These are phyloP conservation scores for Wiebesia pumilae DNA, from an alignment of 1,140 invertebrate species.

Conservation along the genomic window DNA sequence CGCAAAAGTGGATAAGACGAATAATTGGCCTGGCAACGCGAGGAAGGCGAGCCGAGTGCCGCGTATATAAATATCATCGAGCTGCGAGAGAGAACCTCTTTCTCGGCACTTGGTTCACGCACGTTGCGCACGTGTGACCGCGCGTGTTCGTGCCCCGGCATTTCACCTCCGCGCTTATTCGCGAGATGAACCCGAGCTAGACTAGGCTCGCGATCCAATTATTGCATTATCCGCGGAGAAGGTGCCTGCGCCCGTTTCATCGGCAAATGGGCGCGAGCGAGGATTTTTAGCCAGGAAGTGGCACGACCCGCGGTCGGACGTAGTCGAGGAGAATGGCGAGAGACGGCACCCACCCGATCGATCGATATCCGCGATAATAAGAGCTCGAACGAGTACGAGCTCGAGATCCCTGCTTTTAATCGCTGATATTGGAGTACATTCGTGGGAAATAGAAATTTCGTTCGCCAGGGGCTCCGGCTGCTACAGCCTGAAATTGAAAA, in stretches of 20 bases:
- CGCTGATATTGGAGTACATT: not conserved
- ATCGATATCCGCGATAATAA: not conserved
- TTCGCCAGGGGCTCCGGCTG: too few relatives aligned
- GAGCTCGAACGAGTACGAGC: not conserved
- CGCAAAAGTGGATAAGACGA: constrained; percentile 62
- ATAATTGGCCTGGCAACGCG: constrained; percentile 57
- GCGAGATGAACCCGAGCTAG: too few relatives aligned
- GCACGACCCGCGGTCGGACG: too few relatives aligned
- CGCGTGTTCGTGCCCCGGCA: too few relatives aligned
- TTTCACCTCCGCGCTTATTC: too few relatives aligned
- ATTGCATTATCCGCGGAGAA: too few relatives aligned
- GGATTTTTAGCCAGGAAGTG: not conserved
- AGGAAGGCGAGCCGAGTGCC: not conserved
- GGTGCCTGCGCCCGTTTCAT: too few relatives aligned
- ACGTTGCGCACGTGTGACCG: too few relatives aligned
- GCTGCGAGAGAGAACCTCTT: not conserved
- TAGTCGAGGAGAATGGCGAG: too few relatives aligned
- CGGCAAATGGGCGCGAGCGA: not conserved
- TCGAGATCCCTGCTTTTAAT: not conserved
- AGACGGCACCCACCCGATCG: not conserved
- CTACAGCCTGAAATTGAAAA: not conserved
- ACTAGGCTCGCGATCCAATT: too few relatives aligned
- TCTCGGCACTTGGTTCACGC: not conserved
- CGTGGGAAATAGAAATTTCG: not conserved
- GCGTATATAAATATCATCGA: constrained; percentile 39